Conservation (phyloP, 2,888 invertebrate species). For the Scrobipalpa costella region DNA sequence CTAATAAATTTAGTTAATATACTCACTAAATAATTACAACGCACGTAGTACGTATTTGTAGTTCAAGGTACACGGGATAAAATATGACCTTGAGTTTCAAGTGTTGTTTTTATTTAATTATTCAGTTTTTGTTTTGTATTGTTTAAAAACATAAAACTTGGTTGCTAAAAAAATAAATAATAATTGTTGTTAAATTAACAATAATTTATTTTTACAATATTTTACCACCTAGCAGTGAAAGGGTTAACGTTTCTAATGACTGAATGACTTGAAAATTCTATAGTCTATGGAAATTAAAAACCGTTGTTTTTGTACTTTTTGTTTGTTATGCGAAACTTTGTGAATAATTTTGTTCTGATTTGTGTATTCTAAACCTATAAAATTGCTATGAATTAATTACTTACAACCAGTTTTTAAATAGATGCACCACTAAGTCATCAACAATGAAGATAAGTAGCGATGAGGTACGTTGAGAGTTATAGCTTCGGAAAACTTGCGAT, state of each 20-base stretch:
- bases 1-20: too few species aligned
- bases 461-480: not conserved
- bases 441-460: not conserved
- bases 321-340: too few species aligned
- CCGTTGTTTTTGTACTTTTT: too few species aligned
- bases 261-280: not conserved
- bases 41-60: too few species aligned
- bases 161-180: not conserved
- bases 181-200: not conserved
- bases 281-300: slow-evolving; percentile 4
- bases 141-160: too few species aligned
- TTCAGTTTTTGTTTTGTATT: too few species aligned
- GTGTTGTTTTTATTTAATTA: too few species aligned
- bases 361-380: too few species aligned
- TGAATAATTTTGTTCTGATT: not conserved
- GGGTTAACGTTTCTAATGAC: not conserved
- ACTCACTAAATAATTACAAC: too few species aligned
- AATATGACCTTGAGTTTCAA: too few species aligned
- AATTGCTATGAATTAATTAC: not conserved
- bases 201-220: not conserved
- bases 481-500: not conserved
- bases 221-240: not conserved
- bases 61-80: too few species aligned
- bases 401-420: not conserved
- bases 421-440: not conserved